Conservation (phyloP, 2,797 vertebrate species). For the Gymnoscopelus microlampas region DNA sequence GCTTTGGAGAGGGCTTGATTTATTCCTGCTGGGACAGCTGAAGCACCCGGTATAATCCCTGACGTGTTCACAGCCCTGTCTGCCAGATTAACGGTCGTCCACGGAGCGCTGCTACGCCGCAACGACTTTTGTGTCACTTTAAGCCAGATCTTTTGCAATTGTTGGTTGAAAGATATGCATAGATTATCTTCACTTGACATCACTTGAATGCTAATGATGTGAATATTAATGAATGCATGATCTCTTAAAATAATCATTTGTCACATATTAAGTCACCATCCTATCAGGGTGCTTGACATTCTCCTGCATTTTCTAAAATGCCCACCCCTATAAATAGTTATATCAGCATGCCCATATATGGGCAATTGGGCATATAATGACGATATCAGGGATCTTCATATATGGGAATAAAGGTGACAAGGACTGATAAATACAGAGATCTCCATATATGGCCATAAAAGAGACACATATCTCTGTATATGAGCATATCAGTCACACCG, state of each 20-base stretch:
- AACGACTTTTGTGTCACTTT: conserved; percentile 43
- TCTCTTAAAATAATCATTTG: conserved; percentile 6
- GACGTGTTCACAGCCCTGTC: conserved; percentile 43
- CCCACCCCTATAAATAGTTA: too few relatives aligned
- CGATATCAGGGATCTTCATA: too few relatives aligned
- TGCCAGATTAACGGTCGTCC: conserved; percentile 49
- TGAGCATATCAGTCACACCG: too few relatives aligned
- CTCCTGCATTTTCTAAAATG: not conserved
- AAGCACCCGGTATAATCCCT: conserved; percentile 62
- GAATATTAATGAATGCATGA: conserved; percentile 51
- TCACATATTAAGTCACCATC: too few relatives aligned
- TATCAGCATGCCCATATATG: too few relatives aligned
- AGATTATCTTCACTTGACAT: conserved; percentile 51
- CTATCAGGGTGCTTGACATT: conserved; percentile 17
- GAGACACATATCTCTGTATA: too few relatives aligned
- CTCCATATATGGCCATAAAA: too few relatives aligned
- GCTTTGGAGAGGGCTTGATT: conserved; percentile 46
- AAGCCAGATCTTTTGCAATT: conserved; percentile 47
- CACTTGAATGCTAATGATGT: conserved; percentile 37
- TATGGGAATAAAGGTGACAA: too few relatives aligned
- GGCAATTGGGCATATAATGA: too few relatives aligned
- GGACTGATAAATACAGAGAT: too few relatives aligned
- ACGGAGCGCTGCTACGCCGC: conserved; percentile 24
- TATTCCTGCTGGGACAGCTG: conserved; percentile 49
- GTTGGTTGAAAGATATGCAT: conserved; percentile 47